phyloP scores from a whole-genome alignment of 2,888 invertebrate genomes.

The Melolontha melolontha region DNA sequence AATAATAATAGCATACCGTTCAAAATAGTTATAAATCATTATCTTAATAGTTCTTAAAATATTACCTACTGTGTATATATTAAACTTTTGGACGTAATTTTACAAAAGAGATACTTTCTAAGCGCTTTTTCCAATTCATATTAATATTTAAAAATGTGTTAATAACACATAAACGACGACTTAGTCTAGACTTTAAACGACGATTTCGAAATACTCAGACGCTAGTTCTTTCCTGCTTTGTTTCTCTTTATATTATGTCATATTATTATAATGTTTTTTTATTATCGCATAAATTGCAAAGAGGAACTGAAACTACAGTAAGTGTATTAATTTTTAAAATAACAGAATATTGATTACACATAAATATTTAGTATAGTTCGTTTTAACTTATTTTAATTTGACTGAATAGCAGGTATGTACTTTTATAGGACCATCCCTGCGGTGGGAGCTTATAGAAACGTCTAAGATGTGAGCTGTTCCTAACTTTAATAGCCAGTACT shows the following conservation, averaged over 20 bases:
- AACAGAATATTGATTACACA: too few relatives aligned
- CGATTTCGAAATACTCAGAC: background rate
- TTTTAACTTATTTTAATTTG: too few relatives aligned
- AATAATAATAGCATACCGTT: conserved; percentile 43
- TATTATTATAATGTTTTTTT: background rate
- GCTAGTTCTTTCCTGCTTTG: background rate
- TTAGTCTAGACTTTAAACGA: conserved; percentile 17
- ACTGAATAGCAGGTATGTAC: too few relatives aligned
- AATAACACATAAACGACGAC: conserved; percentile 5
- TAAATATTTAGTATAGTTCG: too few relatives aligned
- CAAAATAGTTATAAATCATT: conserved; percentile 51
- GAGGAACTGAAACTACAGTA: too few relatives aligned
- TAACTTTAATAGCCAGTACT: too few relatives aligned
- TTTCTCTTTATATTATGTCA: background rate
- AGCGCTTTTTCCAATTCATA: conserved; percentile 8
- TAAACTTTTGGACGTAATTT: background rate
- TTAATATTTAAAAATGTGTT: conserved; percentile 21
- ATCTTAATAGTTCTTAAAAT: conserved; percentile 51
- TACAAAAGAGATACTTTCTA: conserved; percentile 19
- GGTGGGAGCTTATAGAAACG: too few relatives aligned
- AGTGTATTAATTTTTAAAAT: too few relatives aligned
- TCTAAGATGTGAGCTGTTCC: too few relatives aligned
- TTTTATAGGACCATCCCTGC: too few relatives aligned
- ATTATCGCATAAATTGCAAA: background rate
- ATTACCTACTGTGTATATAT: conserved; percentile 19